Base-by-base conservation (phyloP, 2,888 invertebrate species). In the Ectemnius lituratus region DNA sequence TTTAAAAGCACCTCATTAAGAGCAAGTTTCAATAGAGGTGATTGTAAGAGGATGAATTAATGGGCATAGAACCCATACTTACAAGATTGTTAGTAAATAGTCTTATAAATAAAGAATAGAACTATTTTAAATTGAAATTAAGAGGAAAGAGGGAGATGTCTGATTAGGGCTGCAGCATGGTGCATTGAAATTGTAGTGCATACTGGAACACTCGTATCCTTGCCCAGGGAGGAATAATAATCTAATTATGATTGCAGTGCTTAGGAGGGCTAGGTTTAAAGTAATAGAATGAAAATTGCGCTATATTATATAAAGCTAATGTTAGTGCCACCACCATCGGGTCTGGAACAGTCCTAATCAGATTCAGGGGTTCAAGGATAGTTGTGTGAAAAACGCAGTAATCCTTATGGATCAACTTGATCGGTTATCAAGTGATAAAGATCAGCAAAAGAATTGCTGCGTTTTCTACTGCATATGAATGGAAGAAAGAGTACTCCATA, bases 301-400 rank as follows among this genome's bases (percentile, higher is more conserved):
- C 58, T 64, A 6, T 46, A 70, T 27, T 52, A 14, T 20, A 37
- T 67, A 59, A 73, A 76, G 64, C 68, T 73, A 79, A 75, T 79
- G 79, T 84, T 84, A 85, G 81, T 84, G 79, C 79, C 76, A 67
- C 81, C 83, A 82, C 83, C 84, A 79, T 78, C 76, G 64, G 68
- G 89, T 90, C 91, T 91, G 91, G 91, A 91, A 91, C 91, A 91
- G 90, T 90, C 91, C 91, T 90, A 91, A 91, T 91, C 91, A 91
- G 91, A 90, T 89, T 89, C 83, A 85, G 85, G 82, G 87, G 85
- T 78, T 87, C 76, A 79, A 83, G 89, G 84, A 83, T 80, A 81
- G 78, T 23, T 60, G 28, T 61, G 71, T 84, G 62, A 79, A 88
- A 88, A 89, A 90, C 85, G 88, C 88, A 90, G 87, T 84, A 88